Conservation (phyloP, 2,113 vertebrate genomes). For the Dolichallabes microphthalmus region DNA sequence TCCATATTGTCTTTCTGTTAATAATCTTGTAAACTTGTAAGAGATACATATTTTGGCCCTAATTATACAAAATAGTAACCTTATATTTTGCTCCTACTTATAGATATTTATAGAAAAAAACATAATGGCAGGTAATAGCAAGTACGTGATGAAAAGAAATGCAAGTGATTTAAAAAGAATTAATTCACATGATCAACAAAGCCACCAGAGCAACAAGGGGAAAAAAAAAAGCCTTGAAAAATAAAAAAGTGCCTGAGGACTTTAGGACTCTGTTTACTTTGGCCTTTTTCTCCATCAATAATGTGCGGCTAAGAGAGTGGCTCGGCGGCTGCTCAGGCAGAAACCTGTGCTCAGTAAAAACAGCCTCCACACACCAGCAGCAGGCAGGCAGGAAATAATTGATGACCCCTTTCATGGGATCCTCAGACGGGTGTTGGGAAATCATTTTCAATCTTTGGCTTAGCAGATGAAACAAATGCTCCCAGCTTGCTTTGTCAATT, state of each 20-base stretch:
- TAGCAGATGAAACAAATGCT: constrained; percentile 80
- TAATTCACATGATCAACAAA: not conserved
- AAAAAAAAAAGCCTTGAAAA: constrained; percentile 35
- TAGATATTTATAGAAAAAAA: not conserved
- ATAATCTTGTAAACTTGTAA: not conserved
- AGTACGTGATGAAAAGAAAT: not conserved
- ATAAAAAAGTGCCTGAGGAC: constrained; percentile 61
- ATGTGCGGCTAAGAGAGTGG: constrained; percentile 71
- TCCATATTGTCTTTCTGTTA: not conserved
- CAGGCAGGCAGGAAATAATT: constrained; percentile 78
- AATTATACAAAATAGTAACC: not conserved
- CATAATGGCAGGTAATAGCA: too few relatives aligned
- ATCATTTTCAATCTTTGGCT: constrained; percentile 82
- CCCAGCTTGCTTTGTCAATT: constrained; percentile 79
- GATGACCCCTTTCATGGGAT: constrained; percentile 76
- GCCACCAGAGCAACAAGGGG: not conserved
- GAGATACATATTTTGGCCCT: not conserved
- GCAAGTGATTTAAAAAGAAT: not conserved
- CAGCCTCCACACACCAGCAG: constrained; percentile 75
- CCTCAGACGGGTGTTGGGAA: constrained; percentile 77
- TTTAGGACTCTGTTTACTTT: constrained; percentile 67
- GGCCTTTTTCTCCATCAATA: constrained; percentile 70
- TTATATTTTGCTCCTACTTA: not conserved
- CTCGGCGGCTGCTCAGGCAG: constrained; percentile 66
- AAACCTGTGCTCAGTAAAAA: constrained; percentile 75